Base-by-base conservation (phyloP, 92 coral and sea anemone species). In the Actinostola sp. region DNA sequence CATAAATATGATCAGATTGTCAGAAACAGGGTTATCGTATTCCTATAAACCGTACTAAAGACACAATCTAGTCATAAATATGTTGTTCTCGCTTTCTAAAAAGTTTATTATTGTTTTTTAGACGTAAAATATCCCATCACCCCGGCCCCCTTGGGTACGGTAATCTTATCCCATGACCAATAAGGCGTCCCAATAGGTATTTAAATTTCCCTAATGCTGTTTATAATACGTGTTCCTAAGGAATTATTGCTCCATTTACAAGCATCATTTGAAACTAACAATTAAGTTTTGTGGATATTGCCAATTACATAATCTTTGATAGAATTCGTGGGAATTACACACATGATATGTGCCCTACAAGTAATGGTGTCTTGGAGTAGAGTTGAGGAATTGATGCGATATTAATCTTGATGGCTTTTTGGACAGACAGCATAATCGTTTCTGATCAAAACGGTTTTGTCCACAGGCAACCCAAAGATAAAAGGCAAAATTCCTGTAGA, bases 281-380 rank as follows among this genome's bases (percentile, higher is more conserved):
- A n/a, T 21, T 8, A 57, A 57, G 13, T 12, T 11, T 5, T 57
- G 63, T 57, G 25, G 63, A 30, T 57, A 57, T 57, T 57, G 63
- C 14, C 12, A 27, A 57, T 57, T 27, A 19, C 28, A 57, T 30
- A 2, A 7, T 53, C n/a, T 53, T 25, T 20, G 1, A 13, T 9
- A 28, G 14, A 20, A 57, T 27, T 38, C 63, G 63, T 68, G 74
- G 74, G 74, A 68, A 51, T 20, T 51, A 10, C 13, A 19, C 39
- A 27, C 11, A 1, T 52, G 74, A 68, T 68, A 68, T 68, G 50
- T 54, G 50, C 36, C 34, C 51, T 35, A 23, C 10, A 20, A 9
- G 15, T 8, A 49, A n/a, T 49, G 8, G 21, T 49, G 56, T 25
- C 21, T 1, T 48, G 0, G 16, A 5, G 16, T 28, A 45, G 13